A percentile compares a stretch with the other conserved stretches of the same genome.
phyloP scores from a whole-genome alignment of 37 sponge, comb jelly and placozoan genomes.

The Haliclona indistincta region DNA sequence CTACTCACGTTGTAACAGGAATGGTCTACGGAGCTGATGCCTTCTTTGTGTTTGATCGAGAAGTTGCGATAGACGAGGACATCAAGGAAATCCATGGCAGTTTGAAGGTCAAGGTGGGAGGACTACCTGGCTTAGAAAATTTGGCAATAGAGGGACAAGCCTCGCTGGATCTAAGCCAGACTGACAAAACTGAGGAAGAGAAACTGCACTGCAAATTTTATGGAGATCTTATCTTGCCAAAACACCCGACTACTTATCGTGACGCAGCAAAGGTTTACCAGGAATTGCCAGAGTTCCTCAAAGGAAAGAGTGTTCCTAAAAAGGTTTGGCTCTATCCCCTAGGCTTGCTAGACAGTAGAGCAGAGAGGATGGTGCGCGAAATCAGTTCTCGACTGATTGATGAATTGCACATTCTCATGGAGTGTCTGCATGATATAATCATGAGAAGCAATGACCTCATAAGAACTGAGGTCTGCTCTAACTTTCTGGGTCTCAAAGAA shows the following conservation, averaged over 20 bases:
- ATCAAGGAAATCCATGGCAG: not conserved
- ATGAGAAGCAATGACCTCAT: conserved; percentile 32
- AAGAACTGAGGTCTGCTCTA: not conserved
- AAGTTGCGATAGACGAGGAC: conserved; percentile 7
- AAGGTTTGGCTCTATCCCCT: conserved; percentile 34
- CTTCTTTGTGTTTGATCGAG: conserved; percentile 46
- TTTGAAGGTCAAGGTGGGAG: conserved; percentile 13
- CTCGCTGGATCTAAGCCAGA: not conserved
- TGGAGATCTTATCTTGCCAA: conserved; percentile 20
- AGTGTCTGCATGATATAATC: not conserved
- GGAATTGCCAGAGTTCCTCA: conserved; percentile 8
- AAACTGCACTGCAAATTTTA: conserved; percentile 34
- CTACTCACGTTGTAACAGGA: conserved; percentile 48
- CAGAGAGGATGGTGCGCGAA: conserved; percentile 8
- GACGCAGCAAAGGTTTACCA: conserved; percentile 25
- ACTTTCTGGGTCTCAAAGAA: not conserved
- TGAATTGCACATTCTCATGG: conserved; percentile 21
- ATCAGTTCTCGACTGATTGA: conserved; percentile 5
- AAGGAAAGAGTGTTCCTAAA: conserved; percentile 14
- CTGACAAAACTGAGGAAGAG: not conserved
- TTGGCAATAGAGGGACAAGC: not conserved
- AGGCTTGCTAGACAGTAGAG: conserved; percentile 4
- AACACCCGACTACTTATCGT: conserved; percentile 26
- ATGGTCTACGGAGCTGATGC: conserved; percentile 49
- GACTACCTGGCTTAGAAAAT: not conserved